Percentiles rank a stretch among this genome's conserved stretches.
phyloP scores from a whole-genome alignment of 1,140 invertebrate species.

The Sarcophaga peregrina region DNA sequence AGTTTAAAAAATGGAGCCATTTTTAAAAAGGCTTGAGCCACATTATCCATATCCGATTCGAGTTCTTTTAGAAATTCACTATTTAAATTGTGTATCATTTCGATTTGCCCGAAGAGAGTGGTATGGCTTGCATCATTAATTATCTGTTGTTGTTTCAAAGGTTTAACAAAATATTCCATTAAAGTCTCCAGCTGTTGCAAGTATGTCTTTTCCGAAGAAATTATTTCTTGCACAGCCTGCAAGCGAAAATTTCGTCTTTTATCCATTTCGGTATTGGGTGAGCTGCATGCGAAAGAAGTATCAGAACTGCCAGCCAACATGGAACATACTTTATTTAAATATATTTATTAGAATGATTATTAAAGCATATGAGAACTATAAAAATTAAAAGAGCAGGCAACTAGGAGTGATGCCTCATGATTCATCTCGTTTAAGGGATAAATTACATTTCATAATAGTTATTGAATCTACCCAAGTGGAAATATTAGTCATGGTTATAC shows the following conservation, averaged over 20 bases:
- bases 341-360: not conserved
- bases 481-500: slow-evolving; percentile 42
- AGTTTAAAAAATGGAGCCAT: slow-evolving; percentile 82
- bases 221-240: slow-evolving; percentile 75
- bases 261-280: slow-evolving; percentile 64
- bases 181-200: slow-evolving; percentile 76
- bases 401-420: too few species aligned
- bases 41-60: slow-evolving; percentile 71
- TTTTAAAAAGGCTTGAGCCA: slow-evolving; percentile 76
- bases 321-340: slow-evolving; percentile 14
- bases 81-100: slow-evolving; percentile 79
- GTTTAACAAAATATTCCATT: slow-evolving; percentile 77
- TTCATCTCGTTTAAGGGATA: too few species aligned
- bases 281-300: slow-evolving; percentile 55
- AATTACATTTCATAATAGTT: too few species aligned
- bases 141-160: slow-evolving; percentile 72
- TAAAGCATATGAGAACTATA: not conserved
- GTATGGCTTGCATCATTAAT: slow-evolving; percentile 71
- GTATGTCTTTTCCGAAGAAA: slow-evolving; percentile 79
- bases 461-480: slow-evolving; percentile 52
- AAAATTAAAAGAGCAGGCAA: not conserved
- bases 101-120: slow-evolving; percentile 77
- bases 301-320: slow-evolving; percentile 28
- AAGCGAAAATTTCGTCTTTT: slow-evolving; percentile 68
- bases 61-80: slow-evolving; percentile 75